Evolutionary conservation across 2,888 invertebrate genomes (phyloP).

Genomic region (Bellardia pandia): DNA sequence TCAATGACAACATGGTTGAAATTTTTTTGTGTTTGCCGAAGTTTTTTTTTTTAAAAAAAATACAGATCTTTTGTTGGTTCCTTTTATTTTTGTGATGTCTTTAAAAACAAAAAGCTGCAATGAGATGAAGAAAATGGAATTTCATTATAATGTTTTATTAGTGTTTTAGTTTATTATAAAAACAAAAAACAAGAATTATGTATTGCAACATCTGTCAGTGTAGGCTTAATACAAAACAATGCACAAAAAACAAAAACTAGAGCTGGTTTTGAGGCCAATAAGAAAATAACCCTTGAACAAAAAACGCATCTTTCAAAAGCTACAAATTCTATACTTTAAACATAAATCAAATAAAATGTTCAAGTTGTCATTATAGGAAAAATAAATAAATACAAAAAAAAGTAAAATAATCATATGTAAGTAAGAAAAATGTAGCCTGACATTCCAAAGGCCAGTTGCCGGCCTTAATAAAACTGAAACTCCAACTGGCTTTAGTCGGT

Average conservation of each 20-base stretch:
- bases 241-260: constrained; percentile 19
- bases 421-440: not conserved
- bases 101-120: constrained; percentile 31
- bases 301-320: constrained; percentile 46
- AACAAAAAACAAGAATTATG: constrained; percentile 16
- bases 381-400: constrained; percentile 30
- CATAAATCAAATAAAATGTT: constrained; percentile 70
- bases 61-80: not conserved
- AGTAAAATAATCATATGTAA: too few species aligned
- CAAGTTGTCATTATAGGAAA: constrained; percentile 66
- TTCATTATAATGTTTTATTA: constrained; percentile 60
- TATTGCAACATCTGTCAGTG: constrained; percentile 54
- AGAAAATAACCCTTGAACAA: not conserved
- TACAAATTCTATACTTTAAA: constrained; percentile 56
- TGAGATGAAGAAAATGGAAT: constrained; percentile 49
- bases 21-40: not conserved
- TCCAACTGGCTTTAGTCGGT: not conserved
- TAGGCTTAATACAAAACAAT: constrained; percentile 26
- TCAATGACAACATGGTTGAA: constrained; percentile 58
- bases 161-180: constrained; percentile 50
- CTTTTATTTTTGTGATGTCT: constrained; percentile 1
- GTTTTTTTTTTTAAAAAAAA: not conserved
- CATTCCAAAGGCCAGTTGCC: not conserved
- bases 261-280: constrained; percentile 31
- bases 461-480: not conserved